These are phyloP conservation scores for Actinernus sp. DNA, from an alignment of 92 coral and sea anemone species.

Conservation along the genomic window DNA sequence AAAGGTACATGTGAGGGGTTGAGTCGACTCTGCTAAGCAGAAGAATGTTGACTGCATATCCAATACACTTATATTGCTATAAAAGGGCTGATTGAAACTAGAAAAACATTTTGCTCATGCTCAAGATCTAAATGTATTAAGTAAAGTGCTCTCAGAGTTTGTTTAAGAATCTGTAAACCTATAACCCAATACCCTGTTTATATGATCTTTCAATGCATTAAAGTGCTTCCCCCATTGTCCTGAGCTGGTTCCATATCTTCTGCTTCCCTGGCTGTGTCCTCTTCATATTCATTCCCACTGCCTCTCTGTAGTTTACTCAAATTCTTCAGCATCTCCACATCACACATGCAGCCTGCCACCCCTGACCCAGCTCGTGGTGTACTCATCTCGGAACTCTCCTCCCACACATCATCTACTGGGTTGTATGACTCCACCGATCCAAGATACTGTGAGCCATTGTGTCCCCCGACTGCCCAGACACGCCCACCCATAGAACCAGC, in stretches of 20 bases:
- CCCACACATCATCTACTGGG: slow-evolving; percentile 82
- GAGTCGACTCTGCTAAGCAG: no score
- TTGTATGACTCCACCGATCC: slow-evolving; percentile 91
- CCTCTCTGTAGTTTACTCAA: slow-evolving; percentile 3
- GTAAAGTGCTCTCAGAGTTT: no score
- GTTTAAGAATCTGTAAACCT: no score
- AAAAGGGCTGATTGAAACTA: no score
- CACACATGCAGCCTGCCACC: slow-evolving; percentile 87
- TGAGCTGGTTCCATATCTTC: not conserved
- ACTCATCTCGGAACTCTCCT: slow-evolving; percentile 85
- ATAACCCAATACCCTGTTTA: no score
- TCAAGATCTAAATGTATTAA: no score
- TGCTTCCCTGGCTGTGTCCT: not conserved
- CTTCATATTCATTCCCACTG: not conserved
- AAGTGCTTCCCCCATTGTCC: not conserved
- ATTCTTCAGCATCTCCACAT: slow-evolving; percentile 51
- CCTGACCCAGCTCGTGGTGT: slow-evolving; percentile 95
- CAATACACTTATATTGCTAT: no score
- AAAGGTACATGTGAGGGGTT: no score
- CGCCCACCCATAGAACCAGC: slow-evolving; percentile 92
- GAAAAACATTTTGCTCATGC: no score
- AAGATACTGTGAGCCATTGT: slow-evolving; percentile 89
- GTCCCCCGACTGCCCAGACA: slow-evolving; percentile 99
- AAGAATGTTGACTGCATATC: no score
- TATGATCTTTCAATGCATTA: no score